phyloP scores from a whole-genome alignment of 2,797 vertebrate genomes.

The Etheostoma perlongum region DNA sequence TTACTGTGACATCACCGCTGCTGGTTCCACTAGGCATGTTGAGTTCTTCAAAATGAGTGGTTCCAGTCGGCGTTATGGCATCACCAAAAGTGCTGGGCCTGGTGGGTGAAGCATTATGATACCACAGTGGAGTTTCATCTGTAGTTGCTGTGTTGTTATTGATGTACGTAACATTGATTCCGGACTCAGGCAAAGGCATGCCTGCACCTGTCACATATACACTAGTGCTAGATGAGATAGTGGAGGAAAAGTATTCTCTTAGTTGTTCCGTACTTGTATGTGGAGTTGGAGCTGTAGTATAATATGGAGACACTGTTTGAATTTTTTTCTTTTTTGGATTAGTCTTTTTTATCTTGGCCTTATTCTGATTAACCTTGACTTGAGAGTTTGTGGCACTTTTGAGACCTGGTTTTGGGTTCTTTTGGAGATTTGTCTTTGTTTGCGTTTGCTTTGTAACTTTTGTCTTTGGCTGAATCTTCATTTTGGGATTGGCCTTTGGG shows the following conservation, averaged over 20 bases:
- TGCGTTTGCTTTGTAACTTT: slow-evolving; percentile 49
- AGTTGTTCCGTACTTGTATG: slow-evolving; percentile 33
- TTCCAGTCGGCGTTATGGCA: slow-evolving; percentile 26
- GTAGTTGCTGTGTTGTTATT: slow-evolving; percentile 31
- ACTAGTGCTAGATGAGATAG: slow-evolving; percentile 34
- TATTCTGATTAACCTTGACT: slow-evolving; percentile 45
- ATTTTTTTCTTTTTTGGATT: slow-evolving; percentile 48
- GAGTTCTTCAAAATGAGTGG: slow-evolving; percentile 42
- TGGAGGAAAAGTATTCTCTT: slow-evolving; percentile 34
- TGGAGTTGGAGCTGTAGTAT: slow-evolving; percentile 23
- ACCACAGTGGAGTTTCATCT: slow-evolving; percentile 48
- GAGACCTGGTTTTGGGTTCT: slow-evolving; percentile 39
- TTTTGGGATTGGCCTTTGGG: slow-evolving; percentile 53
- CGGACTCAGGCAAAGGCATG: slow-evolving; percentile 26
- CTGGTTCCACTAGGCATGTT: slow-evolving; percentile 58
- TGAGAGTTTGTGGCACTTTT: slow-evolving; percentile 47
- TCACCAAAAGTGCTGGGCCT: slow-evolving; percentile 37
- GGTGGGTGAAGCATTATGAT: slow-evolving; percentile 32
- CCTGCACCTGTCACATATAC: slow-evolving; percentile 47
- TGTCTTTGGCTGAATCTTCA: slow-evolving; percentile 40
- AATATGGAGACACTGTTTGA: slow-evolving; percentile 22
- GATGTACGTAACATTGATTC: slow-evolving; percentile 42
- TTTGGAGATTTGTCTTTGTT: slow-evolving; percentile 49
- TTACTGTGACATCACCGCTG: slow-evolving; percentile 54
- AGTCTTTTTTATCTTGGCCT: slow-evolving; percentile 36